Evolutionary conservation across 1,140 invertebrate species (phyloP), one percentile per base, ranked within the genome.

Genomic region (Papilio dardanus): DNA sequence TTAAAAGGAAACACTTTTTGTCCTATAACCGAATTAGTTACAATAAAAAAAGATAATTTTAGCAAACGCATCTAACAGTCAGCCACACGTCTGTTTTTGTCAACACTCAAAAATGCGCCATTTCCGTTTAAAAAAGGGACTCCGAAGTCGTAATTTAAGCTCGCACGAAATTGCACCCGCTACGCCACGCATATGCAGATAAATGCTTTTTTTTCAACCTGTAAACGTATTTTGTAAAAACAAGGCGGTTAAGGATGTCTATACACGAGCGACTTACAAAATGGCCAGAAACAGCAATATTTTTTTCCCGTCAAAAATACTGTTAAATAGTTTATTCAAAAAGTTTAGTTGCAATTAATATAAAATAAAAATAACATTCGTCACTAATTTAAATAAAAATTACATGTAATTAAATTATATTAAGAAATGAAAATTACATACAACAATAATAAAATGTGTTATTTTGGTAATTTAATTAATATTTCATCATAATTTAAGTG

Each of bases 121-220:
- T 87, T 91, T 92, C 90, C 91, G 89, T 83, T 86, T 83, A 88
- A 91, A 92, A 91, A 91, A 84, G 80, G 81, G 82, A 85, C 82
- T 86, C 79, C 80, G 58, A 54, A 14, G 30, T 77, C 67, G 91
- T 89, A 92, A 92, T 89, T 88, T 90, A 79, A 92, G 83, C 87
- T 88, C 83, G 83, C 89, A 89, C 82, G 71, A 88, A 92, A 91
- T 89, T 86, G 77, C 78, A 75, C 82, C 81, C 83, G 86, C 74
- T 83, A 83, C 87, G 82, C 83, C 82, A 83, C 87, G 81, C 83
- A 91, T 83, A 88, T 90, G 90, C 81, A 88, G 83, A 82, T 83
- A 82, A 77, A 77, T 68, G 19, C 24, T 21, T 77, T 84, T 87
- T 85, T 88, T 86, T 84, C 74, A 79, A 88, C 77, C 85, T 89